Evolutionary conservation across 2,888 invertebrate genomes (phyloP).

Genomic region (Netelia virgata): DNA sequence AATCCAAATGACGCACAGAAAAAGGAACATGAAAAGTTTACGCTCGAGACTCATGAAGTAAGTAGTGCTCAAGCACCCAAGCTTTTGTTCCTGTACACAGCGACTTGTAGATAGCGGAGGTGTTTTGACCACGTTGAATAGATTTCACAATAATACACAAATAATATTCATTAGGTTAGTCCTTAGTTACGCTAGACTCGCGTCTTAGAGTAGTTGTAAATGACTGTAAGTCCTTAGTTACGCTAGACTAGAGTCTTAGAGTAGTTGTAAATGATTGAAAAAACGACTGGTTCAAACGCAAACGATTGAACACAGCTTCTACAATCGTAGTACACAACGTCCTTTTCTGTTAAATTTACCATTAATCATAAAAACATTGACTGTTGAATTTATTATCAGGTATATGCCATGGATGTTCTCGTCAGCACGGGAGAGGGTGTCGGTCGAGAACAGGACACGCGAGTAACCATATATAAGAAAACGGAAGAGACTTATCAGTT

Average conservation of each 20-base stretch:
- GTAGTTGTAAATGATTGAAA: too few relatives aligned
- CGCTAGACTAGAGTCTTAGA: too few relatives aligned
- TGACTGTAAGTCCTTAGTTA: too few relatives aligned
- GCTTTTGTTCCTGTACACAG: too few relatives aligned
- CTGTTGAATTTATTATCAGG: constrained; percentile 71
- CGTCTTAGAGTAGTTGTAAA: too few relatives aligned
- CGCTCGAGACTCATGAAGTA: constrained; percentile 97
- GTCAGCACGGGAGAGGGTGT: constrained; percentile 98
- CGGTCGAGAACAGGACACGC: constrained; percentile 96
- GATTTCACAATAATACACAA: too few relatives aligned
- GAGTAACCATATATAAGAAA: constrained; percentile 99
- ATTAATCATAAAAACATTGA: neutral
- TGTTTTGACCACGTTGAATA: too few relatives aligned
- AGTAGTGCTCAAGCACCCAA: constrained; percentile 26
- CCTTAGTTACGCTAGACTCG: too few relatives aligned
- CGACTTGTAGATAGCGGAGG: too few relatives aligned
- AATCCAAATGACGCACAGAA: constrained; percentile 99
- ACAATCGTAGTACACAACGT: neutral
- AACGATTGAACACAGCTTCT: neutral
- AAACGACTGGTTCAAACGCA: too few relatives aligned
- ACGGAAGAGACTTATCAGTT: constrained; percentile 98
- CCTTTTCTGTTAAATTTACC: neutral
- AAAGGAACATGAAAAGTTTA: constrained; percentile 98
- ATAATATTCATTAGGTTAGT: too few relatives aligned
- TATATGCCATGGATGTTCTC: constrained; percentile 99